Conservation (phyloP, 2,888 invertebrate species). For the Campaea margaritaria region DNA sequence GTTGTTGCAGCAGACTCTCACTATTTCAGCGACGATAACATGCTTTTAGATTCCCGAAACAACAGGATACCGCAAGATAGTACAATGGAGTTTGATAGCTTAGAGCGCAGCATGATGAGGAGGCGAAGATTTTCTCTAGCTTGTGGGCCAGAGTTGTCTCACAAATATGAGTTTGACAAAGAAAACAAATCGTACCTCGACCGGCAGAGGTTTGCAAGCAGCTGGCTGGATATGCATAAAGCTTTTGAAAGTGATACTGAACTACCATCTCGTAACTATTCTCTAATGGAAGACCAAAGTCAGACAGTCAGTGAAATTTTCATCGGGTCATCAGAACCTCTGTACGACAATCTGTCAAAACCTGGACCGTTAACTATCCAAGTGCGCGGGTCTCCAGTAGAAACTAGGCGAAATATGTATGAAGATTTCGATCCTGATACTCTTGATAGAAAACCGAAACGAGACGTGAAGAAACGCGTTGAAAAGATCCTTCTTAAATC, state of each 20-base stretch:
- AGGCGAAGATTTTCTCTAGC: slow-evolving; percentile 74
- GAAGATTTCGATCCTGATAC: slow-evolving; percentile 95
- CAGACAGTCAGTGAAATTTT: slow-evolving; percentile 88
- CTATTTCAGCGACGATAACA: slow-evolving; percentile 72
- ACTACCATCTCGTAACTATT: slow-evolving; percentile 56
- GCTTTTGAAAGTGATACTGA: slow-evolving; percentile 51
- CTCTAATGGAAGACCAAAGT: slow-evolving; percentile 60
- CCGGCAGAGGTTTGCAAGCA: slow-evolving; percentile 67
- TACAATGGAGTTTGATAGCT: slow-evolving; percentile 70
- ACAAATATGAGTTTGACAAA: slow-evolving; percentile 57
- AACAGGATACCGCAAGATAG: slow-evolving; percentile 50
- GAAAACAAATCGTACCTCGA: slow-evolving; percentile 56
- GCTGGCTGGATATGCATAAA: slow-evolving; percentile 75
- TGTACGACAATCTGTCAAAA: slow-evolving; percentile 84
- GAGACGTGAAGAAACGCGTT: slow-evolving; percentile 70
- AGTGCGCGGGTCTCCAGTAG: slow-evolving; percentile 90
- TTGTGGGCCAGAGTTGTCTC: slow-evolving; percentile 74
- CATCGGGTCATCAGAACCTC: slow-evolving; percentile 84
- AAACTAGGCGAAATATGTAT: slow-evolving; percentile 87
- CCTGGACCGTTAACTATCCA: slow-evolving; percentile 93
- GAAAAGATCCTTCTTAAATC: slow-evolving; percentile 86
- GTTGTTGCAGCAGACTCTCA: slow-evolving; percentile 75
- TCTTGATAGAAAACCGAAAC: slow-evolving; percentile 89
- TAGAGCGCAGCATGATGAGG: slow-evolving; percentile 66
- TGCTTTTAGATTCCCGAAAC: slow-evolving; percentile 55